Evolutionary conservation across 2,888 invertebrate species (phyloP), one percentile per base, ranked within the genome.

Genomic region (Trissolcus japonicus): DNA sequence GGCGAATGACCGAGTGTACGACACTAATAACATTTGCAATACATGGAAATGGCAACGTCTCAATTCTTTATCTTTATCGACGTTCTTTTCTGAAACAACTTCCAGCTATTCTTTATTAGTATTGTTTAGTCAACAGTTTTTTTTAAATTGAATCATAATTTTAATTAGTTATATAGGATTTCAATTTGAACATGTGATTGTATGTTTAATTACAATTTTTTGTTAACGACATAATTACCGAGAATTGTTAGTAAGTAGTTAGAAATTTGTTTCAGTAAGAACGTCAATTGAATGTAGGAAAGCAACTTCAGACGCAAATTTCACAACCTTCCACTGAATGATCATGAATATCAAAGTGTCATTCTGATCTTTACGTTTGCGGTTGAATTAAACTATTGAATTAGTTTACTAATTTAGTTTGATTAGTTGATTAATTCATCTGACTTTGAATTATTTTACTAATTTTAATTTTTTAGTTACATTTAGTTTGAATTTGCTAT

Each of bases 1-100:
- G 95, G 94, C 59, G 95, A 95, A 90, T 95, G 94, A 92, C 90
- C 80, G 69, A 85, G 75, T 78, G 53, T 79, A 59, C 81, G 77
- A 61, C 80, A 82, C 68, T 85, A 84, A 84, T 67, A 59, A 75
- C 57, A 76, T 78, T 75, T 74, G 67, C 68, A 65, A 61, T 65
- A 72, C 59, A 46, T 53, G 56, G 69, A 51, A 48, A 60, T 17
- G 6, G 35, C 35, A 35, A 35, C 40, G 54, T 63, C 40, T 69
- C 29, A 51, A 21, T 51, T 51, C 43, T 16, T 2, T 46, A 19
- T 51, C 43, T 16, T 2, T 46, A 19, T 60, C 48, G 48, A 54
- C n/a, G 40, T 43, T 55, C 25, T n/a, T 53, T 53, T 4, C 29
- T 56, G 6, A 19, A 55, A 29, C 55, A 35, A 35, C 35, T 35